Evolutionary conservation across 2,888 invertebrate species (phyloP).

Genomic region (Caradrina kadenii): DNA sequence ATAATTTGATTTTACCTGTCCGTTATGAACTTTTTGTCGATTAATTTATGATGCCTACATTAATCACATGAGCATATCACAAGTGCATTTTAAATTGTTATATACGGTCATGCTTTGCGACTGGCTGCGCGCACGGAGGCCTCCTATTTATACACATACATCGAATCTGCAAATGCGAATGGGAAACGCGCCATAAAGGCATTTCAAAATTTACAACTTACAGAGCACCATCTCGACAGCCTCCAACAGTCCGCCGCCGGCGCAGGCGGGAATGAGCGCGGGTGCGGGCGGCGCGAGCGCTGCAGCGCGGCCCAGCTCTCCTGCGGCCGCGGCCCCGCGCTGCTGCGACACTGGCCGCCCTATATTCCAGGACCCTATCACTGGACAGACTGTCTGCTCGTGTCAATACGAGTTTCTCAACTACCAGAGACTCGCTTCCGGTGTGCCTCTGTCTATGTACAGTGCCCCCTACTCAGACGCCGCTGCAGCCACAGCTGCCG

Average conservation of each 20-base stretch:
- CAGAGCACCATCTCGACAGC: conserved; percentile 93
- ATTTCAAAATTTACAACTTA: conserved; percentile 90
- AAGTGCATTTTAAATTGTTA: conserved; percentile 56
- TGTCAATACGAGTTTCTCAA: conserved; percentile 97
- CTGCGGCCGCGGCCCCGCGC: conserved; percentile 90
- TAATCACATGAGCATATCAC: conserved; percentile 77
- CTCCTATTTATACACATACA: conserved; percentile 71
- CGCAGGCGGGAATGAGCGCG: conserved; percentile 91
- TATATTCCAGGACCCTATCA: conserved; percentile 96
- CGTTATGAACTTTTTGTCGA: conserved; percentile 61
- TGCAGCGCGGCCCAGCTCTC: conserved; percentile 88
- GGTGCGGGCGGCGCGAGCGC: conserved; percentile 89
- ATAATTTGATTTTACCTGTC: conserved; percentile 68
- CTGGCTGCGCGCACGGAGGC: conserved; percentile 85
- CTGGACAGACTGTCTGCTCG: conserved; percentile 97
- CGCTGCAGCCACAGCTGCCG: conserved; percentile 92
- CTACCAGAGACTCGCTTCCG: conserved; percentile 94
- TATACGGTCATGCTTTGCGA: conserved; percentile 74
- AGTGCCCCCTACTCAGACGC: conserved; percentile 94
- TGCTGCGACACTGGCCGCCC: conserved; percentile 98
- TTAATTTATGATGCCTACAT: conserved; percentile 43
- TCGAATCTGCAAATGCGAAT: conserved; percentile 83
- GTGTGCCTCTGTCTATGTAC: conserved; percentile 95
- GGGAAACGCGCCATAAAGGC: conserved; percentile 89
- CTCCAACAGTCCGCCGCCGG: conserved; percentile 92